Evolutionary conservation across 1,140 invertebrate species (phyloP), one percentile per base, ranked within the genome.

Genomic region (Pseudobourletiella spinata): DNA sequence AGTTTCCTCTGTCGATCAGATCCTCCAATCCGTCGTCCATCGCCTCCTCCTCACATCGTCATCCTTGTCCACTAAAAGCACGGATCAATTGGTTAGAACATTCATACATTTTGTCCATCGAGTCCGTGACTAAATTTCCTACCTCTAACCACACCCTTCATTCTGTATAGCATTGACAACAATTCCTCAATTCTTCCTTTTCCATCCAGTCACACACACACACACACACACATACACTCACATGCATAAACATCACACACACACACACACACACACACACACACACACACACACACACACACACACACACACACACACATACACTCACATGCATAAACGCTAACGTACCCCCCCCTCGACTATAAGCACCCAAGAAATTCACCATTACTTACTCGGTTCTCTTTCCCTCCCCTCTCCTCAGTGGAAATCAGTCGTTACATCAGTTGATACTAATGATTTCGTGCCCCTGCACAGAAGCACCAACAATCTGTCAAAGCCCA

Each of bases 61-160:
- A 59, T 50, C 51, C 28, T 57, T 42, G 15, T 18, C 35, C 35
- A 52, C 16, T 57, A 11, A 57, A 22, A 16, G 8, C 16, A 14
- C 25, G 29, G 3, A 28, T 6, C 51, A 16, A 55, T n/a, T 55
- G 25, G n/a, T 25, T 14, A n/a, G 14, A 30, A 55, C 18, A 55
- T 55, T 39, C 25, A 4, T 20, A 26, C 25, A 55, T 11, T 25
- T 28, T 26, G 14, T 55, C 51, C 29, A 56, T 16, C 28, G 26
- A 56, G 29, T 28, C 56, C 42, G 56, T 58, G 56, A 58, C 56
- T 26, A 58, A 58, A 58, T 46, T 25, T 46, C 30, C 35, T 39
- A n/a, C n/a, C n/a, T 39, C 22, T 44, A 58, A 39, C 20, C 56
- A 46, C 56, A 58, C 56, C 56, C 56, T 44, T 43, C 22, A 58